Evolutionary conservation across 2,113 vertebrate species (phyloP).

Genomic region (Empidonax traillii): DNA sequence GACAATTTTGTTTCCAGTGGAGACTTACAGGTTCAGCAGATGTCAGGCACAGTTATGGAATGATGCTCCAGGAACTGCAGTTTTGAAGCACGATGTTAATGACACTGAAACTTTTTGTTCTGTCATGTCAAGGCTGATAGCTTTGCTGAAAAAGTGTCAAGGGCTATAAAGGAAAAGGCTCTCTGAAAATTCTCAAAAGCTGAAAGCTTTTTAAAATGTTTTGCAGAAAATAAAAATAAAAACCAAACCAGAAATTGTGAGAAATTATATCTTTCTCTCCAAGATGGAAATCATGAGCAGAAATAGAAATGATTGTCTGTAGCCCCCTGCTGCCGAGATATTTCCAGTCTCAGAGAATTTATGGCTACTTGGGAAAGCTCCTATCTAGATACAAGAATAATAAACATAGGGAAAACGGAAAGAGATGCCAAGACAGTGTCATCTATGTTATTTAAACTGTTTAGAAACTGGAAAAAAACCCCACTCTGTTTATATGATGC

Average conservation of each 20-base stretch:
- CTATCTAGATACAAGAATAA: not conserved
- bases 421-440: not conserved
- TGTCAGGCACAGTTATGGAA: not conserved
- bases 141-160: not conserved
- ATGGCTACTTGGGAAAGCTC: not conserved
- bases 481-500: not conserved
- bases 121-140: not conserved
- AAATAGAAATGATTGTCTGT: not conserved
- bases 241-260: not conserved
- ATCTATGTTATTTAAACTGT: not conserved
- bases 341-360: not conserved
- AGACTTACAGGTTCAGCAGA: not conserved
- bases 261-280: not conserved
- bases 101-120: not conserved
- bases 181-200: not conserved
- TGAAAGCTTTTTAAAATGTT: not conserved
- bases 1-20: not conserved
- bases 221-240: not conserved
- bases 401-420: not conserved
- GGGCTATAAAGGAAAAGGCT: not conserved
- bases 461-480: not conserved
- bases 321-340: not conserved
- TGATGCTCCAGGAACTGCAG: not conserved
- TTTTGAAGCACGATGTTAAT: not conserved
- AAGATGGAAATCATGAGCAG: not conserved